Conservation (phyloP, 2,888 invertebrate genomes). For the Megamerina dolium region DNA sequence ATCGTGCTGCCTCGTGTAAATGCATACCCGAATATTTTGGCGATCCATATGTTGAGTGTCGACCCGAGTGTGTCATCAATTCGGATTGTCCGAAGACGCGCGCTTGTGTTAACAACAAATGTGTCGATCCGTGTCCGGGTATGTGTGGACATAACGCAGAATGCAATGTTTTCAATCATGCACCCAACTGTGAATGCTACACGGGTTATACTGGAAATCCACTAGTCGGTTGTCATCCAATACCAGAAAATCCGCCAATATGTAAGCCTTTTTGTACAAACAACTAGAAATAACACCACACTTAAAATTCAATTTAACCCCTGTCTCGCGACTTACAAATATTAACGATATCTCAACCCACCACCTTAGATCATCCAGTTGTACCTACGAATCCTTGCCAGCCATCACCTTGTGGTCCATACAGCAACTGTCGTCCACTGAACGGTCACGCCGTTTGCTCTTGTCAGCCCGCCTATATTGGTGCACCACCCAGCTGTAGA, state of each 20-base stretch:
- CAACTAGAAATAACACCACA: neutral
- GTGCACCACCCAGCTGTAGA: constrained; percentile 70
- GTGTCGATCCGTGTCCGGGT: constrained; percentile 76
- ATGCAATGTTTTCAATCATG: constrained; percentile 63
- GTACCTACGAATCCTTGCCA: constrained; percentile 54
- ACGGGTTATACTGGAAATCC: constrained; percentile 59
- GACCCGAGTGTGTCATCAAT: constrained; percentile 63
- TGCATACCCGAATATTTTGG: constrained; percentile 61
- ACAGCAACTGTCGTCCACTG: constrained; percentile 68
- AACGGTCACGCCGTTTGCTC: constrained; percentile 75
- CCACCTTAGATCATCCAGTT: constrained; percentile 36
- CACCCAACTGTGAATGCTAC: constrained; percentile 60
- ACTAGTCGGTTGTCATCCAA: constrained; percentile 49
- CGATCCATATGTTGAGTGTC: constrained; percentile 60
- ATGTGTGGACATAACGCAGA: constrained; percentile 76
- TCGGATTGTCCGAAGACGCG: constrained; percentile 59
- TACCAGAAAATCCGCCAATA: constrained; percentile 28
- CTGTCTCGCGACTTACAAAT: neutral
- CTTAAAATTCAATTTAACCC: neutral
- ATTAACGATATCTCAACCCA: too few species aligned
- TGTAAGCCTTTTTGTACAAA: constrained; percentile 35
- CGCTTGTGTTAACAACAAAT: constrained; percentile 69
- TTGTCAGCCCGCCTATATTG: constrained; percentile 70
- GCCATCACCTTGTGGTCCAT: constrained; percentile 73
- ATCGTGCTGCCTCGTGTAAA: constrained; percentile 59